Base-by-base conservation (phyloP, 2,113 vertebrate species). In the Lepus americanus region DNA sequence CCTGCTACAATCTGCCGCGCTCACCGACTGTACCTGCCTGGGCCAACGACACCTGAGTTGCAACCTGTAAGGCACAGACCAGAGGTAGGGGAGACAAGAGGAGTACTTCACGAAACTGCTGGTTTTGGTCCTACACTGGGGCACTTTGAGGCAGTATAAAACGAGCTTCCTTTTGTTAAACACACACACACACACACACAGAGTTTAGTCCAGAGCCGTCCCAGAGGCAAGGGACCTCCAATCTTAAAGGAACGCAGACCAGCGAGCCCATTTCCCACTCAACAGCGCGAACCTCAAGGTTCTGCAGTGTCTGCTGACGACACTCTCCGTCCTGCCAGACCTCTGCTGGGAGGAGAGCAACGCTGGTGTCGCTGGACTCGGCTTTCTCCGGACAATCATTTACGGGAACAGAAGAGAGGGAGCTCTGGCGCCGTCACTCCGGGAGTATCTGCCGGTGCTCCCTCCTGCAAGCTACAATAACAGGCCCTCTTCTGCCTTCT, bases 381-480 rank as follows among this genome's bases (percentile, higher is more conserved):
- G 95, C 90, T 92, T 95, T 66, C 31, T 59, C 7, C 66, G 25
- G 64, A 87, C 66, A 93, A 66, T 91, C 79, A 92, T 87, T 95
- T 66, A 93, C 61, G 93, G 63, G 55, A 94, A 84, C 59, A 89
- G 27, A 55, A 79, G 90, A 87, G 79, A 95, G 96, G 92, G 89
- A 97, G 94, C 70, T 70, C 70, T 83, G 92, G 89, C n/a, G 27
- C 95, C 92, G 29, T 94, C 77, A 87, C n/a, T 82, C 89, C 59
- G 55, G 20, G 92, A 64, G 5, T 87, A 95, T 87, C 96, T 87
- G 66, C 80, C 29, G 49, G 61, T 66, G 87, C 76, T 72, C 91
- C 80, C 90, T 94, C 80, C 95, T 79, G 86, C 78, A 59, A 94
- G 94, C 93, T 64, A 94, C 31, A 94, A 93, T 87, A 93, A 86